Evolutionary conservation across 2,888 invertebrate species (phyloP).

Genomic region (Empis stercorea): DNA sequence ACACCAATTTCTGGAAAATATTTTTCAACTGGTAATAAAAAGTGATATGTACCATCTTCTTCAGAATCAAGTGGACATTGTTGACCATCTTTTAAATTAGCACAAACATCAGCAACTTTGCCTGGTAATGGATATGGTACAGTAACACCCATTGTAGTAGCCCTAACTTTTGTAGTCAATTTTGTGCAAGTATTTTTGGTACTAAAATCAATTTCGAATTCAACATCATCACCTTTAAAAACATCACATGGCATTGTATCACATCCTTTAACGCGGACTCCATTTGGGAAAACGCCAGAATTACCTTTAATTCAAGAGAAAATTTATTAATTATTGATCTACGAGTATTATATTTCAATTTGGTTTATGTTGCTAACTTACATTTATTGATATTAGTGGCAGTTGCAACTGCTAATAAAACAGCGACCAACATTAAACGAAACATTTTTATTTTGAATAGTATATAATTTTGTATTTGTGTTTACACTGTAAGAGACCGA

Average conservation of each 20-base stretch:
- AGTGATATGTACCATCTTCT: constrained; percentile 27
- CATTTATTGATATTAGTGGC: too few species aligned
- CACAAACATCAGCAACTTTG: constrained; percentile 25
- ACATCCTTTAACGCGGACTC: constrained; percentile 22
- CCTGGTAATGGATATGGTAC: constrained; percentile 26
- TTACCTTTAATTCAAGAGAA: not conserved
- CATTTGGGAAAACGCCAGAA: constrained; percentile 16
- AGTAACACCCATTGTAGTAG: constrained; percentile 24
- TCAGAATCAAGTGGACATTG: constrained; percentile 26
- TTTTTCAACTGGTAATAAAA: constrained; percentile 24
- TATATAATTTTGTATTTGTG: too few species aligned
- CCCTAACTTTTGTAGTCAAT: constrained; percentile 22
- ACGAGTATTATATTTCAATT: too few species aligned
- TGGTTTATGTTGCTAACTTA: too few species aligned
- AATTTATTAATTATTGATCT: too few species aligned
- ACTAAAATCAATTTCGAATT: constrained; percentile 25
- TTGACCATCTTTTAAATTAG: constrained; percentile 22
- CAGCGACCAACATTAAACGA: too few species aligned
- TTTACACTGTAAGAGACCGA: too few species aligned
- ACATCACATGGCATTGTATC: constrained; percentile 24
- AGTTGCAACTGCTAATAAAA: too few species aligned
- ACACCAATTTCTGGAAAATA: constrained; percentile 28
- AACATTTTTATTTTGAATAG: too few species aligned
- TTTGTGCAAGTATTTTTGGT: constrained; percentile 1
- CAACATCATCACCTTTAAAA: constrained; percentile 19